Conservation (phyloP, 1,140 invertebrate genomes). For the Drosophila dunni region DNA sequence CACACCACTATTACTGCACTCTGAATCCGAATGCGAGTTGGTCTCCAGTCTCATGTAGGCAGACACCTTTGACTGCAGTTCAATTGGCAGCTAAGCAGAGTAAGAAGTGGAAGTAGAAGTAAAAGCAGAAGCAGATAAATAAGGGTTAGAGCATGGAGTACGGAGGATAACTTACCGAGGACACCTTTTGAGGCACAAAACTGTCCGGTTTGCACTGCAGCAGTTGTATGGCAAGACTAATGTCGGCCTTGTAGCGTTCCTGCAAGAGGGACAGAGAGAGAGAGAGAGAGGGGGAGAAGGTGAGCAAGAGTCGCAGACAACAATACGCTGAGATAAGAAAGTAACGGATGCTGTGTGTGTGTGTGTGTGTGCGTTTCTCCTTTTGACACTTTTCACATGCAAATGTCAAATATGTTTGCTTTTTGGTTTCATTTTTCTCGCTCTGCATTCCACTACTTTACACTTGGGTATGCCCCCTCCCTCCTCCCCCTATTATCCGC, state of each 20-base stretch:
- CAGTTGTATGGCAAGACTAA: constrained; percentile 96
- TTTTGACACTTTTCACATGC: constrained; percentile 80
- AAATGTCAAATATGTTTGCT: constrained; percentile 80
- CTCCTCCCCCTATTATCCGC: background rate
- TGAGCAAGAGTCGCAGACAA: constrained; percentile 7
- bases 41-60: constrained; percentile 90
- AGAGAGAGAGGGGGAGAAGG: constrained; percentile 19
- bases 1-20: constrained; percentile 82
- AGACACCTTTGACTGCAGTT: constrained; percentile 95
- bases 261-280: constrained; percentile 85
- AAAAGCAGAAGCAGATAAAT: background rate
- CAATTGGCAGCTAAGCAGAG: constrained; percentile 95
- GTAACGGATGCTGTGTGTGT: constrained; percentile 52
- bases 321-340: constrained; percentile 57
- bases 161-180: constrained; percentile 89
- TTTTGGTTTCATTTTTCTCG: constrained; percentile 29
- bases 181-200: constrained; percentile 96
- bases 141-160: background rate
- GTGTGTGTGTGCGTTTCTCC: constrained; percentile 51
- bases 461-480: background rate
- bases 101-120: background rate
- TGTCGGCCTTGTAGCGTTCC: constrained; percentile 97
- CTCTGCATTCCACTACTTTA: constrained; percentile 15
- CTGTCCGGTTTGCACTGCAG: constrained; percentile 97
- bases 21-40: constrained; percentile 86